A percentile compares a stretch with the other conserved stretches of the same genome.
Evolutionary conservation across 2,113 vertebrate genomes (phyloP).

Genomic region (Cochlearius cochlearius): DNA sequence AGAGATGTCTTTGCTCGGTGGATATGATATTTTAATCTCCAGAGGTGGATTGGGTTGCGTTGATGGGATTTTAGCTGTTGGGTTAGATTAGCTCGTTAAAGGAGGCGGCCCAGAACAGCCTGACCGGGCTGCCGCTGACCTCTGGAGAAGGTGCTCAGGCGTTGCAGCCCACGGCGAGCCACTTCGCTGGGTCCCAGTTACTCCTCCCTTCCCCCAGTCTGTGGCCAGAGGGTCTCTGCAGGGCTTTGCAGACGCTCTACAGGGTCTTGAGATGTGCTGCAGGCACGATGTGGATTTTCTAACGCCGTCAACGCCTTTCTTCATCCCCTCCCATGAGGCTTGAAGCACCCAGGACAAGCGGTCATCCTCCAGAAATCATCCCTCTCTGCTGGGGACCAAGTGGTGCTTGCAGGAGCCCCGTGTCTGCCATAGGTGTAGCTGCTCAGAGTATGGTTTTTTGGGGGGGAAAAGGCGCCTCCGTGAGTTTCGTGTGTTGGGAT

Average conservation of each 20-base stretch:
- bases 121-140: neutral
- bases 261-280: neutral
- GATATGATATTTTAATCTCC: neutral
- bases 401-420: accelerated
- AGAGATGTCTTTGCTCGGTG: neutral
- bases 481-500: neutral
- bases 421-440: neutral
- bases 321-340: neutral
- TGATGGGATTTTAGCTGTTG: slow-evolving; percentile 2
- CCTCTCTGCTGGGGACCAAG: neutral
- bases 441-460: neutral
- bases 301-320: neutral
- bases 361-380: neutral
- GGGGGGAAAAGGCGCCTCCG: neutral
- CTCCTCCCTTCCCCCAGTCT: neutral
- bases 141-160: neutral
- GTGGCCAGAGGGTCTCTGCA: neutral
- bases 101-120: neutral
- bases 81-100: neutral
- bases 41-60: neutral
- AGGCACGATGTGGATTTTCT: neutral
- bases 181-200: neutral
- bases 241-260: neutral
- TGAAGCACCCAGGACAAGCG: accelerated
- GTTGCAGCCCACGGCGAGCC: neutral